phyloP scores from a whole-genome alignment of 2,888 invertebrate species.

The Cyclophora albipunctata region DNA sequence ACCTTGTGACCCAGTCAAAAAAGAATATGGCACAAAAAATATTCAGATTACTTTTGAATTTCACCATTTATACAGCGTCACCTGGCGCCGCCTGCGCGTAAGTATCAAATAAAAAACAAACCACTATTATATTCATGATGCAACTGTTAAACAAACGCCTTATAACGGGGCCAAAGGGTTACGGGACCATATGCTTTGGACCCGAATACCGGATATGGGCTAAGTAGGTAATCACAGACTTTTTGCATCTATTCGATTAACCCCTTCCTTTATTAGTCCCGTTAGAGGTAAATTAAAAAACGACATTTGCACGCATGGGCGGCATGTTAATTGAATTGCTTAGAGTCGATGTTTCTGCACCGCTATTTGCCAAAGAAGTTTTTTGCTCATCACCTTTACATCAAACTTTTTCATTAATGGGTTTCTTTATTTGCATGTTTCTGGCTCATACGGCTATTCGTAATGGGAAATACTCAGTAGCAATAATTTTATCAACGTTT shows the following conservation, averaged over 20 bases:
- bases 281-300: constrained; percentile 57
- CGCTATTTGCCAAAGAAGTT: constrained; percentile 27
- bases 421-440: constrained; percentile 13
- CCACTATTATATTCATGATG: constrained; percentile 53
- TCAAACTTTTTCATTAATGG: constrained; percentile 21
- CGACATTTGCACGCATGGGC: constrained; percentile 53
- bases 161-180: constrained; percentile 75
- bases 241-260: constrained; percentile 58
- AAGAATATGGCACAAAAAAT: constrained; percentile 9
- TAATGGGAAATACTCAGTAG: not conserved
- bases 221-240: constrained; percentile 68
- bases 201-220: constrained; percentile 67
- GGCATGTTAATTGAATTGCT: constrained; percentile 57
- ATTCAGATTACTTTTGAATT: too few relatives aligned
- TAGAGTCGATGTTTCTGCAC: constrained; percentile 37
- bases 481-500: constrained; percentile 1
- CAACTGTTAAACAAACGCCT: constrained; percentile 59
- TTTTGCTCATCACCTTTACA: constrained; percentile 30
- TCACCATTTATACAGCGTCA: constrained; percentile 25
- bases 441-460: not conserved
- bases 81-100: constrained; percentile 46
- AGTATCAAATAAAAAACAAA: constrained; percentile 34
- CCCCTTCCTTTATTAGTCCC: constrained; percentile 52
- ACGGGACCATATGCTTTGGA: constrained; percentile 55
- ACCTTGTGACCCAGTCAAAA: not conserved